Base-by-base conservation (phyloP, 2,113 vertebrate species). In the Herpetotheres cachinnans region DNA sequence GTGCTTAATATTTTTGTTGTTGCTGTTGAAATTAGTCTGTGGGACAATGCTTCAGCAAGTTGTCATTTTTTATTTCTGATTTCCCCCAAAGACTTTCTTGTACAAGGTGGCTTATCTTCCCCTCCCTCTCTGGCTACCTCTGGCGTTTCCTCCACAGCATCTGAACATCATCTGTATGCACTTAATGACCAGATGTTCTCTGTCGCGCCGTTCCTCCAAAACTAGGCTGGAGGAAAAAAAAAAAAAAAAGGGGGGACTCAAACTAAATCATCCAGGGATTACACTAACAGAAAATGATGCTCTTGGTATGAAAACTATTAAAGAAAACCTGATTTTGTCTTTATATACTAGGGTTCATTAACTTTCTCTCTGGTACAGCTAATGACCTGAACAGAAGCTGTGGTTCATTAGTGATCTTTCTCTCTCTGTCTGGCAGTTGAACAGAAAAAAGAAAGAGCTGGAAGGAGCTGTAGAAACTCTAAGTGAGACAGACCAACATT, bases 261-360 rank as follows among this genome's bases (percentile, higher is more conserved):
- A 96, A 95, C 77, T 90, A 96, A 97, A 97, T 97, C 86, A 97
- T 91, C 95, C 91, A 88, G 85, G 95, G 94, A 96, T 95, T 97
- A 95, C 83, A 84, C 96, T 97, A 97, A 96, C 88, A 90, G 94
- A 96, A 97, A 98, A 97, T 96, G 96, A 98, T 97, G 78, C 91
- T 97, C 46, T 97, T 96, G 91, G 91, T 96, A 97, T 96, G 95
- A 95, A 97, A 97, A 97, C 95, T 96, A 98, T 97, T 98, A 97
- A 97, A 96, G 95, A 95, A 97, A 97, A 96, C 96, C 95, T 97
- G 96, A 96, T 97, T 98, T 96, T 97, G 93, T 97, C 96, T 97
- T 97, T 97, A 97, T 95, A 94, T 96, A 95, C 95, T 86, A 97
- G 89, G 97, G 96, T 97, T 97, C 97, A 97, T 97, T 97, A 97